Base-by-base conservation (phyloP, 30 jellyfish, hydroid and myxozoan genomes). In the Morbakka virulenta region DNA sequence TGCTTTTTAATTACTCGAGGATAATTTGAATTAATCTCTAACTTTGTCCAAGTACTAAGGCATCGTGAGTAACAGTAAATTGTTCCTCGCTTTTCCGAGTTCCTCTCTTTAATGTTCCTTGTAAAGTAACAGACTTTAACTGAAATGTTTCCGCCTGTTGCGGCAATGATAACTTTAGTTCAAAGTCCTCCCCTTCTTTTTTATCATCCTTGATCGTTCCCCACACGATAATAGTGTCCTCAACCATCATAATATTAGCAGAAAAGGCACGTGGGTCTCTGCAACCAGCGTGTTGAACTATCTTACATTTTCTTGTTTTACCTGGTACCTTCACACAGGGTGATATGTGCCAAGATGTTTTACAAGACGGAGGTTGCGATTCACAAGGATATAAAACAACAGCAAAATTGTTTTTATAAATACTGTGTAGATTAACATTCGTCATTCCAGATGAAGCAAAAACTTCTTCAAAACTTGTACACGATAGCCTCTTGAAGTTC, bases 181-280 rank as follows among this genome's bases (percentile, higher is more conserved):
- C 91, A 52, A 75, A 85, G 72, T 85, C 95, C 32, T 85, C 95
- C 2, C 95, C 95, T 34, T 76, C 95, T 23, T 52, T 66, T 25
- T 71, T 66, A 35, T 66, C 81, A 71, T 85, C 95, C 67, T 76
- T 85, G 12, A 85, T 76, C 17, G 67, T 67, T 51, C 95, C 95
- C 95, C 95, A 85, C 25, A 85, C 68, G 0, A 74, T 33, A 13
- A 85, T 53, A 52, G 62, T 76, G 36, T 69, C 87, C 1, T 76
- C 95, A 33, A 76, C 22, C 29, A 63, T 28, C 24, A 50, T 34
- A 48, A 85, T 76, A 20, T 52, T 76, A 26, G 85, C 95, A 30
- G 86, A 35, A 74, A 85, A 85, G 2, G 72, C 74, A n/a, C 95
- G 86, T 14, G 83, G 35, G 14, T 64, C 87, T 31, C 65, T 64